Base-by-base conservation (phyloP, 2,888 invertebrate genomes). In the Drosophila antonietae region DNA sequence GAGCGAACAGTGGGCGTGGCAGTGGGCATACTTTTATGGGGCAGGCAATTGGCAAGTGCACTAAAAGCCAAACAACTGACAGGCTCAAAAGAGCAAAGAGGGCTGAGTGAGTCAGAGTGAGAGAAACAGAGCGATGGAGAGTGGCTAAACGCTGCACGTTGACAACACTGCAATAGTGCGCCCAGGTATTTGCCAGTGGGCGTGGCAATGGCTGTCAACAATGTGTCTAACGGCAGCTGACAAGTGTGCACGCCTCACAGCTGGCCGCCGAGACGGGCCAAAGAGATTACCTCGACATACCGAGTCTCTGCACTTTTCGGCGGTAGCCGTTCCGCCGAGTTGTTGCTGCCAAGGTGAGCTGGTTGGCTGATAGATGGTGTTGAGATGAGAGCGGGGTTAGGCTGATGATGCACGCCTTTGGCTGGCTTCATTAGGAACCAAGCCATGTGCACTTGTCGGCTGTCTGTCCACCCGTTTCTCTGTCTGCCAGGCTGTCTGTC, bases 231-330 rank as follows among this genome's bases (percentile, higher is more conserved):
- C 79, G 77, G 73, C 82, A 77, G 77, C 83, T 86, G 86, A 88
- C 88, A 88, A 88, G 81, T 86, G 88, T 80, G 81, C 77, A 81
- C 88, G 86, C 86, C 86, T 78, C 74, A 63, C 86, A 85, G 80
- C 78, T 81, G 84, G 74, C 81, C 59, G 53, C 20, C 52, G 68
- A 62, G 67, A 52, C 66, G 33, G 57, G 73, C 57, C 82, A 84
- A 78, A 78, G 71, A 53, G 33, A 53, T 37, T 37, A 37, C 53
- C 55, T 35, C 55, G 28, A 35, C 69, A 74, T 59, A 39, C 72
- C 70, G 59, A 59, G 49, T 31, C 67, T 64, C 60, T 80, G 81
- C 83, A 78, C 67, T 80, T 83, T 81, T 83, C 68, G 81, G 80
- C 74, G 80, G 83, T 70, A 82, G 73, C 56, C 66, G 73, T 70